phyloP scores from a whole-genome alignment of 2,797 vertebrate species.

The Rhinella marina region DNA sequence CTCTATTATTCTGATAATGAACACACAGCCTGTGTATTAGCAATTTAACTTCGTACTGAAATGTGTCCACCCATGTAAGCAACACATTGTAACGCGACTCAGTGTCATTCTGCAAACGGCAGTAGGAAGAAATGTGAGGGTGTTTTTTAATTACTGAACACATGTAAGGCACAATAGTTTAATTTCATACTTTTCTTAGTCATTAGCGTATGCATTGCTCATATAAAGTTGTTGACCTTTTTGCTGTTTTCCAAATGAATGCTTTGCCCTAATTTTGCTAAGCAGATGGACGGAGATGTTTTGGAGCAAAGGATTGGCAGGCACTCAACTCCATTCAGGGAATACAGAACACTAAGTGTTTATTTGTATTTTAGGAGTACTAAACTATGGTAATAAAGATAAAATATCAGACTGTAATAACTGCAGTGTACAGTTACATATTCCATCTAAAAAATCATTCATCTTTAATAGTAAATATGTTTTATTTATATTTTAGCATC shows the following conservation, averaged over 20 bases:
- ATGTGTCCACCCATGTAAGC: not conserved
- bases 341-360: conserved; percentile 23
- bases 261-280: conserved; percentile 56
- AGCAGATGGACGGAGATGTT: conserved; percentile 60
- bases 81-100: not conserved
- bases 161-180: conserved; percentile 27
- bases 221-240: conserved; percentile 51
- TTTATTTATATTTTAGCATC: not conserved
- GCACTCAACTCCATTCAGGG: conserved; percentile 58
- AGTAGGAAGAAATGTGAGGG: not conserved
- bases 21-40: not conserved
- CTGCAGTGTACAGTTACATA: not conserved
- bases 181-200: conserved; percentile 27
- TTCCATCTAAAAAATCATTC: not conserved
- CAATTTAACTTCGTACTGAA: conserved; percentile 3
- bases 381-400: conserved; percentile 9
- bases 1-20: not conserved
- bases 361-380: conserved; percentile 7
- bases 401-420: not conserved
- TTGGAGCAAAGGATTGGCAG: conserved; percentile 27
- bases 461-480: not conserved
- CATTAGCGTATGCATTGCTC: conserved; percentile 37
- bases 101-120: not conserved
- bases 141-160: conserved; percentile 20
- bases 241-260: conserved; percentile 63